Conservation (phyloP, 2,797 vertebrate species). For the Silurus aristotelis region DNA sequence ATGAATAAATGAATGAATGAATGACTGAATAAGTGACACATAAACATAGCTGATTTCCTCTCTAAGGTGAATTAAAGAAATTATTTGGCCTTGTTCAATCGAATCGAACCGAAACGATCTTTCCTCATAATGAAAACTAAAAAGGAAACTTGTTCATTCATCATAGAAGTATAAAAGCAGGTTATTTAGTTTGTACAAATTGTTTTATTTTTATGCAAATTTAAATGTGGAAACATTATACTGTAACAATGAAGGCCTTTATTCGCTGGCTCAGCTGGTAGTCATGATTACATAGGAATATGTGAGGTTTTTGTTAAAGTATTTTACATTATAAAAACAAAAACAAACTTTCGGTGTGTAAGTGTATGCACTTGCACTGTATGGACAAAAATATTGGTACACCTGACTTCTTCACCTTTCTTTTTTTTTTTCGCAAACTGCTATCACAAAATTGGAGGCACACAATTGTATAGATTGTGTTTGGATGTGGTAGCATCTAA, state of each 20-base stretch:
- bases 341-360: no score
- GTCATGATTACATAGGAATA: background rate
- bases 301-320: background rate
- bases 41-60: background rate
- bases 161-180: background rate
- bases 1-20: background rate
- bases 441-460: no score
- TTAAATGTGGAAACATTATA: background rate
- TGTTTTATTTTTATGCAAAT: background rate
- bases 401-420: no score
- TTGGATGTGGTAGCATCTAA: no score
- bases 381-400: no score
- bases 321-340: no score
- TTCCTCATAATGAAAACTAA: background rate
- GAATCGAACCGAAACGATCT: background rate
- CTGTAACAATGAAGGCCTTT: background rate
- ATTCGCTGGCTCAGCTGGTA: no score
- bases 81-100: background rate
- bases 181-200: no score
- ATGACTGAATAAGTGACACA: background rate
- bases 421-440: no score
- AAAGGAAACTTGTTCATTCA: background rate
- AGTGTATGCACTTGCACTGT: no score
- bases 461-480: no score
- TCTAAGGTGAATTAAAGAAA: conserved; percentile 3